A percentile compares a stretch with the other conserved stretches of the same genome.
Conservation (phyloP, 1,140 invertebrate genomes). For the Tribolium madens region DNA sequence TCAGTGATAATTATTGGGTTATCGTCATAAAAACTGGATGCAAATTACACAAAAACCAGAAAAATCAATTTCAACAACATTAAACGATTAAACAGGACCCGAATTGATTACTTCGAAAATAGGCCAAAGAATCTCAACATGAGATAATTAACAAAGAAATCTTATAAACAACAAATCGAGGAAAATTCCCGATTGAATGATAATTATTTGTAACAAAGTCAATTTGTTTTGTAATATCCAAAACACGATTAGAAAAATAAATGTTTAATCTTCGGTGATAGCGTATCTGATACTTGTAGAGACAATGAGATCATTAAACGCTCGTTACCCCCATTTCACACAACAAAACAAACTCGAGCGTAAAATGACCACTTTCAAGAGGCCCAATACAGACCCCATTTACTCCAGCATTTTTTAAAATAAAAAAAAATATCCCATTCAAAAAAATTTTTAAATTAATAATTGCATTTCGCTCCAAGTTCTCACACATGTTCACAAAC, state of each 20-base stretch:
- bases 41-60: not conserved
- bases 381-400: too few relatives aligned
- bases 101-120: not conserved
- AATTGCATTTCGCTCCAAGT: too few relatives aligned
- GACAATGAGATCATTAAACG: conserved; percentile 1
- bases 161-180: conserved; percentile 6
- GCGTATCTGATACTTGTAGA: not conserved
- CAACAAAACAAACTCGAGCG: not conserved
- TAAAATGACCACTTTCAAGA: too few relatives aligned
- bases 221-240: conserved; percentile 5
- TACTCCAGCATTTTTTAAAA: too few relatives aligned
- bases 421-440: too few relatives aligned
- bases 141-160: conserved; percentile 32
- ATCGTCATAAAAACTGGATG: too few relatives aligned
- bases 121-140: conserved; percentile 30
- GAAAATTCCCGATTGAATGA: conserved; percentile 18
- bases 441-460: too few relatives aligned
- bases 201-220: not conserved
- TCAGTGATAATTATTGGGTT: too few relatives aligned
- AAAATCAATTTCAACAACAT: conserved; percentile 1
- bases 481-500: too few relatives aligned
- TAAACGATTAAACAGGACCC: conserved; percentile 3
- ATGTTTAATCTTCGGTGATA: conserved; percentile 11
- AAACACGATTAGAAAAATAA: conserved; percentile 9
- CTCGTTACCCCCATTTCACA: not conserved